Evolutionary conservation across 1,140 invertebrate genomes (phyloP), one percentile per base, ranked within the genome.

Genomic region (Trigoniulus corallinus): DNA sequence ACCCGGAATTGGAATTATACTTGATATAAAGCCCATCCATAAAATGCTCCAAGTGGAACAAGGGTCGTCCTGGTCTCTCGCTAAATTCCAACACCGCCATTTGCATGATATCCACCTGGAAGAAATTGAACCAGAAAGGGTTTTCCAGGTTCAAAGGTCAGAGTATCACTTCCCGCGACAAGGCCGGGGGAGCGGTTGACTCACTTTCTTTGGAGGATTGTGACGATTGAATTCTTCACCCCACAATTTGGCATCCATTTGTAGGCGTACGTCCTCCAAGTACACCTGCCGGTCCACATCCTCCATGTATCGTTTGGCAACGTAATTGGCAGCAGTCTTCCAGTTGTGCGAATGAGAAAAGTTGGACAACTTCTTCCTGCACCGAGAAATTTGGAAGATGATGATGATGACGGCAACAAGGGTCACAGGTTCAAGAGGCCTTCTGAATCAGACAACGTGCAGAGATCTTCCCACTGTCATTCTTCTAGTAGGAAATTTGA

Each of bases 241-340:
- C 75, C 75, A 77, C 20, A 77, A 57, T 57, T 77, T 77, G 13
- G 74, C 72, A 61, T 76, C 73, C 74, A 77, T 77, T 62, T 77
- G 74, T 20, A 77, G 60, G 48, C 65, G 67, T 20, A 76, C 72
- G 62, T 77, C 75, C 54, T 75, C 69, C 61, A 75, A 75, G 54
- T 77, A 75, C 3, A 71, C 67, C 15, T 66, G 59, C 21, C 68
- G 54, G 46, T 69, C 66, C 0, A 74, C 72, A 47, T 68, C 63
- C 21, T 63, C 59, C 59, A 75, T 73, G 61, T 77, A 77, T 3
- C 62, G 54, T 56, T 77, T 77, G 27, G 72, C 74, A 21, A 77
- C 74, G 59, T 75, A 77, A 58, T 77, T 77, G 55, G 15, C 63
- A 59, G 26, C 66, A 55, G 67, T 63, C 43, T 63, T 64, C 74